Base-by-base conservation (phyloP, 2,113 vertebrate species). In the Gallinago paraguaiae region DNA sequence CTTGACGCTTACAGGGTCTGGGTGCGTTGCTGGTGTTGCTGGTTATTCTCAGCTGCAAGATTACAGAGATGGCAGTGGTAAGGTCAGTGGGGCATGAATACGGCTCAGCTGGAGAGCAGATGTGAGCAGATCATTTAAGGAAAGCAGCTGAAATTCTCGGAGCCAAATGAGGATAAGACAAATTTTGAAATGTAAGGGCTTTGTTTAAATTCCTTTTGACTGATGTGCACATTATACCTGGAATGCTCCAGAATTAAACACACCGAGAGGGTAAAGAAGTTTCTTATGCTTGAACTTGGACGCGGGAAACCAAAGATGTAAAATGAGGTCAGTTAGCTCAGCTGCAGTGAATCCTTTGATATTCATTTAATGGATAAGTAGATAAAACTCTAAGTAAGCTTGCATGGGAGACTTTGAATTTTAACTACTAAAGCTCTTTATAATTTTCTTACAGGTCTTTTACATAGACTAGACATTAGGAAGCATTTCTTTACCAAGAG, bases 71-170 rank as follows among this genome's bases (percentile, higher is more conserved):
- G 92, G 90, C 91, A 92, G 86, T 10, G 4, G 59, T 91, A 53
- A 86, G 97, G 97, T 97, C 94, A 93, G 75, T 95, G 96, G 94
- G 96, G 93, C 95, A 94, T 74, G 88, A 91, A 84, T 89, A 13
- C 3, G 10, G 93, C 93, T 94, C 97, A 96, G 93, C 94, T 95
- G 96, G 86, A 93, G 87, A 92, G 77, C 96, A 97, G 95, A 97
- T 97, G 96, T 94, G 94, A 94, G 80, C 86, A 79, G 83, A 94
- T 91, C 86, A 82, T 93, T 84, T 82, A 68, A 95, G 88, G 81
- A 67, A 82, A 94, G 88, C 77, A 77, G 95, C 86, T 91, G 92
- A 93, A 96, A 89, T 90, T 94, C 92, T 74, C 7, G 1, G 72
- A 96, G 93, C 77, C 94, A 94, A 93, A 75, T 78, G 84, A 96